phyloP scores from a whole-genome alignment of 2,113 vertebrate species.

The Connochaetes taurinus region DNA sequence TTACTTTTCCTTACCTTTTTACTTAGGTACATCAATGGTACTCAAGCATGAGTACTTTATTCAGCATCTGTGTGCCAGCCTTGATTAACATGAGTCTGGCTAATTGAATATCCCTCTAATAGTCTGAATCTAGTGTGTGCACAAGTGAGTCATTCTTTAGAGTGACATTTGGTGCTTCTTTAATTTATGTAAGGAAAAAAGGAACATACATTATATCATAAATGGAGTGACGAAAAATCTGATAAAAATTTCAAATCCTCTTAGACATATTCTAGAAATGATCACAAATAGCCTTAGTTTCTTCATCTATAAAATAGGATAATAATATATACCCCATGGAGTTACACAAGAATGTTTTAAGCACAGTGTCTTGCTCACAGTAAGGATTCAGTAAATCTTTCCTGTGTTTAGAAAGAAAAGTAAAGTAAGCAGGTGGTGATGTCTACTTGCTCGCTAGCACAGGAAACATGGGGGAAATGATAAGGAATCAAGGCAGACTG shows the following conservation, averaged over 20 bases:
- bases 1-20: not conserved
- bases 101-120: not conserved
- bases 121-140: not conserved
- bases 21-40: not conserved
- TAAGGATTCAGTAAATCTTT: not conserved
- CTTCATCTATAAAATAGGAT: not conserved
- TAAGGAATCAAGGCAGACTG: not conserved
- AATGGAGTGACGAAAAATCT: not conserved
- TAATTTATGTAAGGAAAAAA: conserved; percentile 4
- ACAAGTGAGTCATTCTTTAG: not conserved
- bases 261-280: not conserved
- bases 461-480: not conserved
- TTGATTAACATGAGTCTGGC: not conserved
- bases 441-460: not conserved
- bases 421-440: not conserved
- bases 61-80: not conserved
- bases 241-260: conserved; percentile 20
- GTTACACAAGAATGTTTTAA: not conserved
- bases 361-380: not conserved
- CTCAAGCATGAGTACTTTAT: not conserved
- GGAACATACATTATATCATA: not conserved
- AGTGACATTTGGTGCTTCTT: not conserved
- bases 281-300: not conserved
- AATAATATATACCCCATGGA: not conserved
- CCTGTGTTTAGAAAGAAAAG: not conserved